These are phyloP conservation scores for Orthosia cruda DNA, from an alignment of 2,888 invertebrate species.

Conservation along the genomic window DNA sequence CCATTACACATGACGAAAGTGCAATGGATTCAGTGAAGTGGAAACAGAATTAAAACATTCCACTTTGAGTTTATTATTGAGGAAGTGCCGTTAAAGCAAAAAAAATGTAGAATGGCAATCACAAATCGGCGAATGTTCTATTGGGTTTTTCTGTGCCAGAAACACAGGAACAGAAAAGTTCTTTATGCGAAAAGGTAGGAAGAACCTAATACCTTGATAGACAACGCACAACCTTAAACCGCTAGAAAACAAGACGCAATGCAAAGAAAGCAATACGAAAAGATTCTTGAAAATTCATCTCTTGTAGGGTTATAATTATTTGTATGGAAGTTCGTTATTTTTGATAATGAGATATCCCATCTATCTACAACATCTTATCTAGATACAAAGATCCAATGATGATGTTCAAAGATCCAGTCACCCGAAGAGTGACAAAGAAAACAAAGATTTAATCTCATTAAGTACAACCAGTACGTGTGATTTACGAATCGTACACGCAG, in stretches of 20 bases:
- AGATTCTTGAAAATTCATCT: too few species aligned
- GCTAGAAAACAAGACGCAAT: too few species aligned
- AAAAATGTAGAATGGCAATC: neutral
- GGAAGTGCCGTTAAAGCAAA: neutral
- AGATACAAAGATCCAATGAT: too few species aligned
- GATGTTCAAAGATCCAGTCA: too few species aligned
- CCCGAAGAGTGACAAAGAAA: neutral
- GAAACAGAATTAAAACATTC: slow-evolving; percentile 23
- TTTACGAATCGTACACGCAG: slow-evolving; percentile 67
- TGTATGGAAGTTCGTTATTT: too few species aligned
- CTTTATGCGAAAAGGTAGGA: neutral
- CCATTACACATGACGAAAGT: slow-evolving; percentile 19
- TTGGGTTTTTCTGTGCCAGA: neutral
- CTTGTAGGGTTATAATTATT: too few species aligned
- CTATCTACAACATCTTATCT: too few species aligned
- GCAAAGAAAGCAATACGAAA: too few species aligned
- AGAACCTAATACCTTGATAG: neutral
- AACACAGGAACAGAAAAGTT: neutral
- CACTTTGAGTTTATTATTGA: slow-evolving; percentile 1
- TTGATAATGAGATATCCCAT: too few species aligned
- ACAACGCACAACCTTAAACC: too few species aligned
- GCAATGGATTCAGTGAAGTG: slow-evolving; percentile 15
- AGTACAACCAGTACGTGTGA: slow-evolving; percentile 44
- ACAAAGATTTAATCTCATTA: neutral
- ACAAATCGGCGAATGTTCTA: neutral